Evolutionary conservation across 2,888 invertebrate species (phyloP).

Genomic region (Elysia crispata): DNA sequence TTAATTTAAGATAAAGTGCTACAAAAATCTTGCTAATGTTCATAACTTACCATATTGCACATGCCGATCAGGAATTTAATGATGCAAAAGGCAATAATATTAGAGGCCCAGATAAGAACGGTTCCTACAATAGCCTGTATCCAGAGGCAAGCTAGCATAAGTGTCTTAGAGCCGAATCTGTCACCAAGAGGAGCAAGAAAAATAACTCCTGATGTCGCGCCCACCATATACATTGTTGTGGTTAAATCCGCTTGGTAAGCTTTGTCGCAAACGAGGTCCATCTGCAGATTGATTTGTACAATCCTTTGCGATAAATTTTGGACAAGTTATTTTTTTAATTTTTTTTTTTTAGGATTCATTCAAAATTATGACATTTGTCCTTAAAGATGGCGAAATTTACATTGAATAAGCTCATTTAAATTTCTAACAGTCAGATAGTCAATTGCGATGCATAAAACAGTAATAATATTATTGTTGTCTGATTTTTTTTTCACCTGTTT

Average conservation of each 20-base stretch:
- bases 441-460: too few species aligned
- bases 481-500: too few species aligned
- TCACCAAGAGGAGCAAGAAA: constrained; percentile 67
- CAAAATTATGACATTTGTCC: too few species aligned
- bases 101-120: constrained; percentile 57
- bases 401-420: too few species aligned
- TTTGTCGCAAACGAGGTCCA: constrained; percentile 67
- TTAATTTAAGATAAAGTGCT: too few species aligned
- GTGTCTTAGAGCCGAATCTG: constrained; percentile 62
- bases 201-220: constrained; percentile 62
- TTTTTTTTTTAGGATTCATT: too few species aligned
- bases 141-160: constrained; percentile 61
- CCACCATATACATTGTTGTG: constrained; percentile 70
- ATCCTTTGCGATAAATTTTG: too few species aligned
- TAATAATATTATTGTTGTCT: too few species aligned
- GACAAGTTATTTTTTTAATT: too few species aligned
- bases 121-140: constrained; percentile 62
- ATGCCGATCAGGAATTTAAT: constrained; percentile 66
- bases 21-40: background rate
- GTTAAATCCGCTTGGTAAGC: constrained; percentile 64
- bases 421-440: too few species aligned
- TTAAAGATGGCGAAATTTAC: too few species aligned
- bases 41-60: constrained; percentile 64
- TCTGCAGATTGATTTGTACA: too few species aligned
- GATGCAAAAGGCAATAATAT: constrained; percentile 58